Conservation (phyloP, 2,888 invertebrate species). For the Alviniconcha strummeri region DNA sequence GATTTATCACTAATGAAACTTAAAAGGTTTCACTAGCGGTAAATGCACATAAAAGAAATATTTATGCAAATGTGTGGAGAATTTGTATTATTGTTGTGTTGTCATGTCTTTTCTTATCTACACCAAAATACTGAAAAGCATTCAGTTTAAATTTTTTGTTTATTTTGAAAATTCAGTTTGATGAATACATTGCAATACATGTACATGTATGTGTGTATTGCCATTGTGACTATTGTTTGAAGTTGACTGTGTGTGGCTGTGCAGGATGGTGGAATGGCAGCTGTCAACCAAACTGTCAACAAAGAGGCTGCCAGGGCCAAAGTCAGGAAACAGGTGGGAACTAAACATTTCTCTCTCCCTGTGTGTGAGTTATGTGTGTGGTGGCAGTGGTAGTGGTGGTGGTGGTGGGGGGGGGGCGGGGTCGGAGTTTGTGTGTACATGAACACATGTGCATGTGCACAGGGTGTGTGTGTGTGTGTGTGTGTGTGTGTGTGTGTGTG, state of each 20-base stretch:
- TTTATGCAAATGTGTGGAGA: no score
- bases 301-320: constrained; percentile 33
- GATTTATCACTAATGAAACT: no score
- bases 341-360: background rate
- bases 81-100: no score
- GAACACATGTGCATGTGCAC: background rate
- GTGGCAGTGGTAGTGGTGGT: no score
- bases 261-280: constrained; percentile 34
- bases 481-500: constrained; percentile 6
- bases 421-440: background rate
- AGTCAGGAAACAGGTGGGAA: constrained; percentile 58
- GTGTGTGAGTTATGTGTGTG: background rate
- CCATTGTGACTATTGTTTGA: background rate
- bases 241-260: background rate
- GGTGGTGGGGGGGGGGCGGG: no score
- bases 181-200: no score
- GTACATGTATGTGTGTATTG: background rate
- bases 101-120: no score
- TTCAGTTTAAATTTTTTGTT: no score
- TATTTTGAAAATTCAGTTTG: no score
- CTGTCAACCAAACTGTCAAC: constrained; percentile 17
- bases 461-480: background rate
- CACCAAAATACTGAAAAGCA: no score
- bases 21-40: no score
- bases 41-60: no score